These are phyloP conservation scores for Oscheius sp. DNA, from an alignment of 2,888 invertebrate species.

Conservation along the genomic window DNA sequence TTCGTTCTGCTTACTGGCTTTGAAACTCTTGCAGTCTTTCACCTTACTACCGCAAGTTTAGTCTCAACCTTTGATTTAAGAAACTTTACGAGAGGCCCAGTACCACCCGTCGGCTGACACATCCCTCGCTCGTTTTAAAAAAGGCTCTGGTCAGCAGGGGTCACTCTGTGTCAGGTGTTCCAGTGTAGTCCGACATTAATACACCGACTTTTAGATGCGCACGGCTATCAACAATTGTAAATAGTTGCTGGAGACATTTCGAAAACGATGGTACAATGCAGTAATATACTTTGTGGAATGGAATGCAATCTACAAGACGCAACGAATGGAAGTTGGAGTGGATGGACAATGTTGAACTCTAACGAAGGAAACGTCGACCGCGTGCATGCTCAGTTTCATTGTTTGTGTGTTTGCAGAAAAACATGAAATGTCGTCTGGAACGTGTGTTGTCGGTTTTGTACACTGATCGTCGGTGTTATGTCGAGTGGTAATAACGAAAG, in stretches of 20 bases:
- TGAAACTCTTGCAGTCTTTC: too few relatives aligned
- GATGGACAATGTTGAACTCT: background rate
- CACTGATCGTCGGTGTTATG: slow-evolving; percentile 31
- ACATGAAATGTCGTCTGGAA: background rate
- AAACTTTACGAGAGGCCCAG: too few relatives aligned
- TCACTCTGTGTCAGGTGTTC: slow-evolving; percentile 20
- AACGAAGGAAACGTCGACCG: background rate
- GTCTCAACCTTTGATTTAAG: too few relatives aligned
- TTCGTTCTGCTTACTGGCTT: too few relatives aligned
- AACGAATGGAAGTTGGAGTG: background rate
- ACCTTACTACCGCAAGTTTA: too few relatives aligned
- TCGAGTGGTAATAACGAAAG: slow-evolving; percentile 33
- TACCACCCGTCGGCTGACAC: too few relatives aligned
- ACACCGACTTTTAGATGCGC: background rate
- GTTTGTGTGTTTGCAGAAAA: background rate
- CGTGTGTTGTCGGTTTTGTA: background rate
- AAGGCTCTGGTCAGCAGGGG: slow-evolving; percentile 26
- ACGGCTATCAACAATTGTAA: slow-evolving; percentile 10
- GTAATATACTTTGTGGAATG: background rate
- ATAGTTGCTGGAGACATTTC: background rate
- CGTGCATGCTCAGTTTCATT: background rate
- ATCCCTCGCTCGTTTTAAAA: background rate
- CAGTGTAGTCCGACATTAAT: slow-evolving; percentile 11
- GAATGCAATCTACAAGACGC: background rate
- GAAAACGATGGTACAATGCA: background rate